Percentiles rank a stretch among this genome's conserved stretches.
Evolutionary conservation across 2,888 invertebrate species (phyloP).

Genomic region (Nephrotoma appendiculata): DNA sequence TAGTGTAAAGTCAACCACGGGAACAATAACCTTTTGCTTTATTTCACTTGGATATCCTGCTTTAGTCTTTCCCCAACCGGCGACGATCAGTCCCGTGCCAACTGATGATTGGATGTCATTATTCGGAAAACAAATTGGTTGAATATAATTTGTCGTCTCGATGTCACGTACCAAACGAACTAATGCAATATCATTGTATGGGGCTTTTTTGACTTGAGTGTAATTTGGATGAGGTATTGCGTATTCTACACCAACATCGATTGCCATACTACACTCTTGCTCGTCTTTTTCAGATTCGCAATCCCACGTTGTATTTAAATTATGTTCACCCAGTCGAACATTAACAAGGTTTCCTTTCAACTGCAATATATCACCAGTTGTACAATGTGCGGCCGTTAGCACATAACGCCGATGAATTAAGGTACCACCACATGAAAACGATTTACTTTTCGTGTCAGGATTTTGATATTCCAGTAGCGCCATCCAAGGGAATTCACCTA

Average conservation of each 20-base stretch:
- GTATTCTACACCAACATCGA: conserved; percentile 21
- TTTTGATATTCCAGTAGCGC: conserved; percentile 38
- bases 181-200: conserved; percentile 30
- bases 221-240: conserved; percentile 23
- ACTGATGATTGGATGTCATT: conserved; percentile 18
- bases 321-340: conserved; percentile 8
- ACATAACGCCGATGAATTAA: conserved; percentile 11
- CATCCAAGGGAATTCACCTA: conserved; percentile 51
- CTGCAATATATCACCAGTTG: background rate
- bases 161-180: conserved; percentile 14
- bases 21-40: conserved; percentile 39
- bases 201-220: conserved; percentile 16
- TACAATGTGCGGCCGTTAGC: conserved; percentile 10
- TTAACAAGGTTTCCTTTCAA: conserved; percentile 16
- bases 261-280: conserved; percentile 17
- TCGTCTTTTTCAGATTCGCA: conserved; percentile 3
- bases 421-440: conserved; percentile 9
- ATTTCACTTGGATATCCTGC: conserved; percentile 31
- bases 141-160: conserved; percentile 19
- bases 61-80: conserved; percentile 47
- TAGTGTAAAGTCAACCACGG: conserved; percentile 31
- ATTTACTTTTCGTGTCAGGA: background rate
- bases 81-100: conserved; percentile 34
- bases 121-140: conserved; percentile 33
- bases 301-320: background rate